These are phyloP conservation scores for Oophaga sylvatica DNA, from an alignment of 2,797 vertebrate species.

Conservation along the genomic window DNA sequence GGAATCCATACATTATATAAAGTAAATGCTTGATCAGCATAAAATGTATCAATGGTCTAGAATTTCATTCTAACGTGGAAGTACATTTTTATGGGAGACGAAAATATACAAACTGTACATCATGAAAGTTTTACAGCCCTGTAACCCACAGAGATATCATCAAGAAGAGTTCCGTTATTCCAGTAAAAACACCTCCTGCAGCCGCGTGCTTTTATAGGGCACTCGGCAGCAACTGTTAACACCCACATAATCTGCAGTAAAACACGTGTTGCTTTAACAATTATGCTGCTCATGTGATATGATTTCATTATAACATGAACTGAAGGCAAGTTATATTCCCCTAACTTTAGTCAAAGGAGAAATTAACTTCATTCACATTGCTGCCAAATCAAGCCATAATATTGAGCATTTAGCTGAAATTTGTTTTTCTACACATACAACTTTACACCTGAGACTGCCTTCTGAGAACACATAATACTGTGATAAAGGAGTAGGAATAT, in stretches of 20 bases:
- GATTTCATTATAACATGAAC: conserved; percentile 14
- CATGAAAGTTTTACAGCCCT: background rate
- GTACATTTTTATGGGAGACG: no score
- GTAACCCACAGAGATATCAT: conserved; percentile 7
- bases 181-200: background rate
- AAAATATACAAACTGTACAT: background rate
- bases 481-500: background rate
- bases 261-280: background rate
- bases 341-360: background rate
- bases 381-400: background rate
- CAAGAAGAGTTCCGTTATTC: background rate
- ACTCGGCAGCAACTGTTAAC: background rate
- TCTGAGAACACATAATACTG: background rate
- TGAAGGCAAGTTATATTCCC: background rate
- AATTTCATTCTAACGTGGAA: background rate
- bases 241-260: background rate
- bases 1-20: background rate
- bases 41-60: background rate
- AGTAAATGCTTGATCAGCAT: background rate
- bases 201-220: background rate
- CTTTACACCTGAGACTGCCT: background rate
- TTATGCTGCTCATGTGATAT: conserved; percentile 8
- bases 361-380: background rate
- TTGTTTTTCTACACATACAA: conserved; percentile 1
- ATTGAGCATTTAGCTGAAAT: background rate